phyloP scores from a whole-genome alignment of 2,888 invertebrate species.

The Drosophila atripex region DNA sequence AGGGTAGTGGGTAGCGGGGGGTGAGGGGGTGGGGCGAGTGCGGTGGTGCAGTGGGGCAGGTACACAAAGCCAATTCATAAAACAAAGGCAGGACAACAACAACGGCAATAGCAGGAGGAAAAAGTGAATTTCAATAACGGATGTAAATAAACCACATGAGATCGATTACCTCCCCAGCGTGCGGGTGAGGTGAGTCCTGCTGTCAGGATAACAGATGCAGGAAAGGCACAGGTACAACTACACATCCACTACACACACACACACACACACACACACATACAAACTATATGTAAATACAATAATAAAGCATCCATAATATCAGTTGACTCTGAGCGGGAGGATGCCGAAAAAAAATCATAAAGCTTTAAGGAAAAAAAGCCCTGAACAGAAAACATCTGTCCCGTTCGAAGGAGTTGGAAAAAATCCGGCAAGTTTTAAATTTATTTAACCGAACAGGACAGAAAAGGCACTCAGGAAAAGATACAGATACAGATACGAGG shows the following conservation, averaged over 20 bases:
- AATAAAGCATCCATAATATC: constrained; percentile 62
- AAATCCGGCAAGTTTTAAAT: constrained; percentile 43
- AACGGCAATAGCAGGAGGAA: constrained; percentile 55
- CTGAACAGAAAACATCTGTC: constrained; percentile 37
- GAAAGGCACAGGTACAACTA: constrained; percentile 52
- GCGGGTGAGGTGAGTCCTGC: constrained; percentile 52
- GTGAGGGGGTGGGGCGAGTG: constrained; percentile 2
- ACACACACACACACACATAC: constrained; percentile 8
- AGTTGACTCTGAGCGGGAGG: constrained; percentile 58
- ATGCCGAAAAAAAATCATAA: constrained; percentile 45
- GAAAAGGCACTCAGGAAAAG: not conserved
- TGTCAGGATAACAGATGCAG: constrained; percentile 74
- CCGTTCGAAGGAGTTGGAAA: constrained; percentile 34
- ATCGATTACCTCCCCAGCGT: constrained; percentile 80
- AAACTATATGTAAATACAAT: constrained; percentile 13
- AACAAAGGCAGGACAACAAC: constrained; percentile 58
- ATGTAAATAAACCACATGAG: constrained; percentile 83
- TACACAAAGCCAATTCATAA: constrained; percentile 71
- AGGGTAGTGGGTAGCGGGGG: too few relatives aligned
- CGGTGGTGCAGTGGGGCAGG: constrained; percentile 16
- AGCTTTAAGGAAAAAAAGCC: constrained; percentile 49
- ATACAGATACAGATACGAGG: constrained; percentile 16
- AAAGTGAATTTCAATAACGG: constrained; percentile 80
- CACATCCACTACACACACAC: too few relatives aligned
- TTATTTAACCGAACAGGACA: constrained; percentile 18